Conservation (phyloP, 1,140 invertebrate species). For the Trypoxylus dichotomus region DNA sequence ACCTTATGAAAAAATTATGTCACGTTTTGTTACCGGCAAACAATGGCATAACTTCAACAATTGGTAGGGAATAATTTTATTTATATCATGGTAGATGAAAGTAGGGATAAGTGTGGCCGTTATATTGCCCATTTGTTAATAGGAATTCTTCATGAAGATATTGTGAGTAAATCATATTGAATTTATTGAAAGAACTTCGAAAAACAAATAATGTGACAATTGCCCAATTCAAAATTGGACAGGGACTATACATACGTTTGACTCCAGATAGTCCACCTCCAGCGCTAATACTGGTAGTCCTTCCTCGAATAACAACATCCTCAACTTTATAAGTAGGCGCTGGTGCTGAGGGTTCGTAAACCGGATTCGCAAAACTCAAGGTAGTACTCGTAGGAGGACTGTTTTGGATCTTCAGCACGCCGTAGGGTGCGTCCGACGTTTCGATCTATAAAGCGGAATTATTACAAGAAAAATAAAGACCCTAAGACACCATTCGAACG, state of each 20-base stretch:
- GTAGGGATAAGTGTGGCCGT: no score
- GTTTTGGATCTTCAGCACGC: slow-evolving; percentile 63
- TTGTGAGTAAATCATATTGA: no score
- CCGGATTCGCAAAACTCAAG: slow-evolving; percentile 77
- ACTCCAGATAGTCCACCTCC: slow-evolving; percentile 57
- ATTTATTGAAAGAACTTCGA: no score
- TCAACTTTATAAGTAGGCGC: slow-evolving; percentile 77
- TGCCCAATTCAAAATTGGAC: no score
- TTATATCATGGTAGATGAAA: no score
- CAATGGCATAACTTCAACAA: no score
- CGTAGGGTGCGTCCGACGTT: slow-evolving; percentile 62
- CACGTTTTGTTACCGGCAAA: no score
- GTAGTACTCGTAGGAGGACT: slow-evolving; percentile 55
- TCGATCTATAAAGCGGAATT: slow-evolving; percentile 53
- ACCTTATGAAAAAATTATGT: no score
- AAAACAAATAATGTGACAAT: no score
- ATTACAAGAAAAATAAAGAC: background rate
- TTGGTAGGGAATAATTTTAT: no score
- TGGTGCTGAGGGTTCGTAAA: slow-evolving; percentile 71
- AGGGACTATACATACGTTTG: slow-evolving; percentile 60
- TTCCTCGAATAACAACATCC: slow-evolving; percentile 71
- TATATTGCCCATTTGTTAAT: no score
- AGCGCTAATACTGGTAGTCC: slow-evolving; percentile 54
- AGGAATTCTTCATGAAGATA: no score
- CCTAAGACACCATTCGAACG: background rate